A percentile compares a stretch with the other conserved stretches of the same genome.
phyloP scores from a whole-genome alignment of 2,888 invertebrate species.

The Griposia aprilina region DNA sequence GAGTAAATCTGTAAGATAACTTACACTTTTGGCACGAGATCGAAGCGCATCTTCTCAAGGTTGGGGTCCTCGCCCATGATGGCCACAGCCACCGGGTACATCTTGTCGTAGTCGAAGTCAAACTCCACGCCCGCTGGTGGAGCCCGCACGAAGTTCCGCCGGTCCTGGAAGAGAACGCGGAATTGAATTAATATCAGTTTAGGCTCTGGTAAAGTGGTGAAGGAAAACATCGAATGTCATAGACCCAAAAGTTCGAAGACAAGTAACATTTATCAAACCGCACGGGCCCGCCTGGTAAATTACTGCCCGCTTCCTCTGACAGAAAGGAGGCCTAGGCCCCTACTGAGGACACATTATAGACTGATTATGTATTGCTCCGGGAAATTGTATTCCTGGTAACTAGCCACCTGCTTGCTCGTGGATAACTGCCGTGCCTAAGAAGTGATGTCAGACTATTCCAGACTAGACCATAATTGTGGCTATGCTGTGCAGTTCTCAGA shows the following conservation, averaged over 20 bases:
- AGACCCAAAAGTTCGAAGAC: background rate
- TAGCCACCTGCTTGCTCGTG: background rate
- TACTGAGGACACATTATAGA: background rate
- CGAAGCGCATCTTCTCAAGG: constrained; percentile 99
- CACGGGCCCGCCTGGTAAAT: background rate
- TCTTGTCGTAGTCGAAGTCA: constrained; percentile 97
- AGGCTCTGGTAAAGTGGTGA: background rate
- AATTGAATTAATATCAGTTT: background rate
- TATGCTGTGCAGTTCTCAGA: background rate
- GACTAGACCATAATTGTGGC: background rate
- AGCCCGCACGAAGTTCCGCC: constrained; percentile 98
- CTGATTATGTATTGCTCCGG: background rate
- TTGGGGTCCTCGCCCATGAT: constrained; percentile 98
- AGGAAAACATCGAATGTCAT: background rate
- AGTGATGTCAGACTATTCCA: background rate
- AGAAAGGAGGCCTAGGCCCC: background rate
- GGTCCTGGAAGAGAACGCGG: constrained; percentile 92
- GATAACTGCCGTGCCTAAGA: background rate
- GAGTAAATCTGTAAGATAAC: constrained; percentile 71
- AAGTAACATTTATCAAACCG: background rate
- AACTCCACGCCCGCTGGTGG: constrained; percentile 99
- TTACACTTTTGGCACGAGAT: constrained; percentile 99
- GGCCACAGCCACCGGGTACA: constrained; percentile 98
- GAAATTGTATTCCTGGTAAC: background rate
- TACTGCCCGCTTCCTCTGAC: too few relatives aligned